Base-by-base conservation (phyloP, 2,888 invertebrate species). In the Meghimatium bilineatum region DNA sequence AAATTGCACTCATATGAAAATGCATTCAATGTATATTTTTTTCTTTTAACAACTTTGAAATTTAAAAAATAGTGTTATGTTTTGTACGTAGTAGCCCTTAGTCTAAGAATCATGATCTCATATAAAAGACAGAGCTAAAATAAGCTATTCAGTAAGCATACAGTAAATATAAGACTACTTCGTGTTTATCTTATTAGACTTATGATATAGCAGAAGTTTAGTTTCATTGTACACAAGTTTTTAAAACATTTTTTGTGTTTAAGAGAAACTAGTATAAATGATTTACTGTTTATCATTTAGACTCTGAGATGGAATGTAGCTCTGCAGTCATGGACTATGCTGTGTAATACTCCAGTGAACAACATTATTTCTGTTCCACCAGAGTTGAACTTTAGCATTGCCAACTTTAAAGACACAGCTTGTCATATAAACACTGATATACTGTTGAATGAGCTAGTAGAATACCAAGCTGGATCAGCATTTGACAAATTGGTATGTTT, bases 361-460 rank as follows among this genome's bases (percentile, higher is more conserved):
- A 49, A 60, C 60, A 78, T 83, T 23, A 52, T 83, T n/a, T 52
- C 83, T 34, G 83, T 83, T 29, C 83, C 83, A 23, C 71, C 77
- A n/a, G 78, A 77, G 44, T 29, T 83, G 52, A 36, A 52, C 38
- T 83, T 83, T 67, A 78, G 52, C 71, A 78, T 83, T 69, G 29
- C 56, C 2, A 26, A 71, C 44, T 83, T 74, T 71, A 26, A 60
- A n/a, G 23, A 29, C n/a, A 72, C 49, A 44, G 56, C 56, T 1
- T 83, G 83, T 38, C 49, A 36, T 26, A 44, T 78, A 52, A 71
- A 83, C 20, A 29, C 38, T 44, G 83, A 76, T 49, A 78, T 29
- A n/a, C n/a, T 83, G 29, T 49, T 36, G 10, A 26, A 60, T 29
- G 83, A 83, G 36, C n/a, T 83, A 29, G 29, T 29, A 29, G 6